These are phyloP conservation scores for Drosophila pullipes DNA, from an alignment of 2,888 invertebrate species.

Conservation along the genomic window DNA sequence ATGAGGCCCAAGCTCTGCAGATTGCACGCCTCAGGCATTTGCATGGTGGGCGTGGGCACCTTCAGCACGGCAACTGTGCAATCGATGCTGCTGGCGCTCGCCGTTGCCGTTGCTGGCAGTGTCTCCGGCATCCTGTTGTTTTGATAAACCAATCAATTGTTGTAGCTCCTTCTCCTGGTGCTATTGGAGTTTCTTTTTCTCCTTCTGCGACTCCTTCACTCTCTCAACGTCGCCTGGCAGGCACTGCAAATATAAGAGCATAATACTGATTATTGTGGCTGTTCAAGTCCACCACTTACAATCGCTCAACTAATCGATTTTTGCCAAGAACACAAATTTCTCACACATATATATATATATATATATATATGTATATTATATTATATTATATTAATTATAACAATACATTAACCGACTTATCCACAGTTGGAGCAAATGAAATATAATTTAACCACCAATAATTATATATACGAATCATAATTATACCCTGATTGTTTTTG, in stretches of 20 bases:
- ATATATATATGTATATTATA: too few relatives aligned
- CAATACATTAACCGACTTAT: background rate
- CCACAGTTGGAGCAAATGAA: background rate
- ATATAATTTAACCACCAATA: too few relatives aligned
- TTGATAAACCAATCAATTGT: background rate
- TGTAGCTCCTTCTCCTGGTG: background rate
- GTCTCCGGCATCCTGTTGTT: constrained; percentile 72
- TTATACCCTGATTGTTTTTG: background rate
- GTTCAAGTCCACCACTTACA: background rate
- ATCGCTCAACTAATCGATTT: background rate
- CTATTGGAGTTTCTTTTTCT: background rate
- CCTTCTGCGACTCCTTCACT: background rate
- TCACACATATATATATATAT: background rate
- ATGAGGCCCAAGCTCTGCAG: constrained; percentile 72
- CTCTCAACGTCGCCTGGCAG: constrained; percentile 22
- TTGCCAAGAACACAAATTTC: background rate
- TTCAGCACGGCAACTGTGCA: constrained; percentile 76
- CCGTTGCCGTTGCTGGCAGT: constrained; percentile 74
- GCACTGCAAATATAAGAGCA: constrained; percentile 27
- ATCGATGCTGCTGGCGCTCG: constrained; percentile 73
- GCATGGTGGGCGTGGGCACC: constrained; percentile 71
- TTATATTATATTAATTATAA: background rate
- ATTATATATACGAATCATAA: background rate
- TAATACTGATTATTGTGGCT: background rate
- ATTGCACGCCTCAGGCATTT: constrained; percentile 70